Conservation (phyloP, 2,888 invertebrate species). For the Rutpela maculata region DNA sequence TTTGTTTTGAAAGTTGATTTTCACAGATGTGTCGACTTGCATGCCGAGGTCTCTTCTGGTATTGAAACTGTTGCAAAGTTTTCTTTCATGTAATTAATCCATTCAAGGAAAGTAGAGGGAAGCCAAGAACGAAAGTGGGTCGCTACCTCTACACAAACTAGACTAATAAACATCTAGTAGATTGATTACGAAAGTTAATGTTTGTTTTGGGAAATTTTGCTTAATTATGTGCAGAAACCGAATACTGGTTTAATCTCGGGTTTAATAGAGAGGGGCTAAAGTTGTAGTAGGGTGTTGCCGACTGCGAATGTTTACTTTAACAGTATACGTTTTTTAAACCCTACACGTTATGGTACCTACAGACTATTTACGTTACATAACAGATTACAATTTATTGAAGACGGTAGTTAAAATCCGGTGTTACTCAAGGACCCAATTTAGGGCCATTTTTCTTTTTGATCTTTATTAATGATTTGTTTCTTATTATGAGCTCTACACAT, state of each 20-base stretch:
- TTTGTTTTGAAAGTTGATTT: background rate
- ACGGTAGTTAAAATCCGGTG: no score
- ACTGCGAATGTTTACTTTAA: no score
- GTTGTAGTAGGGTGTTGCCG: background rate
- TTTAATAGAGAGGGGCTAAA: background rate
- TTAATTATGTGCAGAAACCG: background rate
- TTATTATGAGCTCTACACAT: no score
- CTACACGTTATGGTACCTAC: no score
- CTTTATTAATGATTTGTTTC: no score
- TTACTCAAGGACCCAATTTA: no score
- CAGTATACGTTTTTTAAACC: no score
- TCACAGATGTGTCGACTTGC: background rate
- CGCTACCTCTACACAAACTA: background rate
- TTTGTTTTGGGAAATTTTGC: background rate
- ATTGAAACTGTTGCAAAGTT: background rate
- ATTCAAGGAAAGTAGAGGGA: background rate
- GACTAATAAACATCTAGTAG: background rate
- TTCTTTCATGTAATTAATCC: slow-evolving; percentile 1
- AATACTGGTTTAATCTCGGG: background rate
- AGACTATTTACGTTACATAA: no score
- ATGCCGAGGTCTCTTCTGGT: background rate
- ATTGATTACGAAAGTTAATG: background rate
- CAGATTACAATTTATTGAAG: no score
- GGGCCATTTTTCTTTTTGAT: no score
- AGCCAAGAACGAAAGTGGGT: background rate